Conservation (phyloP, 2,888 invertebrate species). For the Meghimatium bilineatum region DNA sequence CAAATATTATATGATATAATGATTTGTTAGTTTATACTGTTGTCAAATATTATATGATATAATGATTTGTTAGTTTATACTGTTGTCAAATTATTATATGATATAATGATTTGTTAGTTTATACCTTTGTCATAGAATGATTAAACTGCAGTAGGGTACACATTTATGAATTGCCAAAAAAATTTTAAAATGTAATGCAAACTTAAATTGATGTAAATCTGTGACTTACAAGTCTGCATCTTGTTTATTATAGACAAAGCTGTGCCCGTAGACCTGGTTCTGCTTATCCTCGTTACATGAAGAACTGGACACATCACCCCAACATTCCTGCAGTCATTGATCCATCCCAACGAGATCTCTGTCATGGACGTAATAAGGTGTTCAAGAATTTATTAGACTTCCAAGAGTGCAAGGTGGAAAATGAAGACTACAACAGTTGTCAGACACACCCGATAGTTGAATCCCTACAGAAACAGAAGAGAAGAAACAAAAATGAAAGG, state of each 20-base stretch:
- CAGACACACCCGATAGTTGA: not conserved
- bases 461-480: not conserved
- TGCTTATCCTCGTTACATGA: slow-evolving; percentile 72
- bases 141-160: too few relatives aligned
- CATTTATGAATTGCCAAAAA: too few relatives aligned
- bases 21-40: too few relatives aligned
- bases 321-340: slow-evolving; percentile 56
- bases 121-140: too few relatives aligned
- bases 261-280: slow-evolving; percentile 69
- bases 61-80: too few relatives aligned
- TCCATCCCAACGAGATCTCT: slow-evolving; percentile 26
- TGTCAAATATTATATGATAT: too few relatives aligned
- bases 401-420: not conserved
- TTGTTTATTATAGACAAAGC: slow-evolving; percentile 20
- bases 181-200: too few relatives aligned
- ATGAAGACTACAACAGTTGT: not conserved
- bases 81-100: too few relatives aligned
- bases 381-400: not conserved
- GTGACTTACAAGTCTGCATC: not conserved
- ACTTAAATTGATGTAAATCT: not conserved
- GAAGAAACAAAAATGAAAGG: not conserved
- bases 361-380: not conserved
- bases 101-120: too few relatives aligned
- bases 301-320: slow-evolving; percentile 62
- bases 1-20: too few relatives aligned